These are phyloP conservation scores for Eristalis arbustorum DNA, from an alignment of 2,888 invertebrate species.

Conservation along the genomic window DNA sequence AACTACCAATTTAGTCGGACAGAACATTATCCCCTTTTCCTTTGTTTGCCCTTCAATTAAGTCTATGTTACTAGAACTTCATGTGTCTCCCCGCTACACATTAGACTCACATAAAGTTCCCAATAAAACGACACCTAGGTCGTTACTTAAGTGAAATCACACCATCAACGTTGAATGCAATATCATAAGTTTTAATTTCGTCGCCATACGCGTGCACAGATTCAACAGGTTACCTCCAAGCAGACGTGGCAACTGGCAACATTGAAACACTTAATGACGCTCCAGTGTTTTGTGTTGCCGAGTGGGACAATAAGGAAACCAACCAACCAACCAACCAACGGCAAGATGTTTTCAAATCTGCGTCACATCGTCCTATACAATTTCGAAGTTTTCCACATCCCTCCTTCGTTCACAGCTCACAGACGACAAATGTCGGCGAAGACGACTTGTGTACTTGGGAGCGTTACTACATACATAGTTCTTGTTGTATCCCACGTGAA, in stretches of 20 bases:
- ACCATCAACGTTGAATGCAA: slow-evolving; percentile 41
- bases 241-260: slow-evolving; percentile 12
- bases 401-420: neutral
- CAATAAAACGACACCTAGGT: slow-evolving; percentile 48
- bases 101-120: slow-evolving; percentile 17
- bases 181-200: slow-evolving; percentile 58
- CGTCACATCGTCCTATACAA: neutral
- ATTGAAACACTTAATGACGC: slow-evolving; percentile 35
- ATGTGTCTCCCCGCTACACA: slow-evolving; percentile 5
- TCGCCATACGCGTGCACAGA: slow-evolving; percentile 22
- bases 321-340: no score
- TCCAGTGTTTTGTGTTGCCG: slow-evolving; percentile 8
- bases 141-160: slow-evolving; percentile 52
- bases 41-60: slow-evolving; percentile 35
- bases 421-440: neutral
- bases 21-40: slow-evolving; percentile 14
- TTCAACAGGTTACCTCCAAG: slow-evolving; percentile 34
- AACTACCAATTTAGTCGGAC: slow-evolving; percentile 29
- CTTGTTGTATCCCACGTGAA: slow-evolving; percentile 15
- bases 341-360: neutral
- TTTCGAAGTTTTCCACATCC: neutral
- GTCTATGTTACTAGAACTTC: slow-evolving; percentile 13
- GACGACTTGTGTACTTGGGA: neutral
- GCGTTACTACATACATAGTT: neutral
- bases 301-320: neutral